Conservation (phyloP, 2,797 vertebrate genomes). For the Gouania willdenowi region DNA sequence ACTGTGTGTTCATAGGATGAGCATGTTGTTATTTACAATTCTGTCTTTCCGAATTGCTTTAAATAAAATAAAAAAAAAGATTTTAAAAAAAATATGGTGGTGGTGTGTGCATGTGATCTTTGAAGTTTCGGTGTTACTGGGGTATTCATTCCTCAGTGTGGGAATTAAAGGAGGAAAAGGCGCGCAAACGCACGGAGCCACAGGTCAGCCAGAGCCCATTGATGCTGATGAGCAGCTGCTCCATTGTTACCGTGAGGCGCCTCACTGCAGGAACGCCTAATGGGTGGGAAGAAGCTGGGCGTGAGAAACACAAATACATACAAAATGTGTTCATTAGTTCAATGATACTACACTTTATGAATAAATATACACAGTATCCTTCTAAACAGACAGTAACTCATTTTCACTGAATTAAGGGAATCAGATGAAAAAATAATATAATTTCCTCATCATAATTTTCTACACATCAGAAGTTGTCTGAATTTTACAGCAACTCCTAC, state of each 20-base stretch:
- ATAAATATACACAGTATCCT: background rate
- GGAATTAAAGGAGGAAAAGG: conserved; percentile 31
- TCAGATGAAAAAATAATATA: no score
- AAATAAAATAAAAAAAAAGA: conserved; percentile 45
- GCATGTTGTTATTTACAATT: conserved; percentile 13
- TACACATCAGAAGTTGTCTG: no score
- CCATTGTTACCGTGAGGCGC: conserved; percentile 58
- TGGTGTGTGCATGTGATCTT: conserved; percentile 18
- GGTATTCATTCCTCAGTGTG: background rate
- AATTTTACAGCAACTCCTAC: no score
- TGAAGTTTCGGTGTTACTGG: background rate
- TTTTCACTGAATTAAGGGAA: no score
- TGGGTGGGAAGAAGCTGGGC: conserved; percentile 46
- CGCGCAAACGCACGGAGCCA: conserved; percentile 46
- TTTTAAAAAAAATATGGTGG: background rate
- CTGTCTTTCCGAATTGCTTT: conserved; percentile 12
- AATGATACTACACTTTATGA: no score
- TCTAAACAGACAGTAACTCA: no score
- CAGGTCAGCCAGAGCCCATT: conserved; percentile 37
- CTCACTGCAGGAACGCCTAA: conserved; percentile 44
- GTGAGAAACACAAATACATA: conserved; percentile 26
- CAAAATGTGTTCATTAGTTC: no score
- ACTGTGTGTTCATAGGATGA: conserved; percentile 74
- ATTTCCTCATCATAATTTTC: no score
- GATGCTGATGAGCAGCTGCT: conserved; percentile 63